These are phyloP conservation scores for Apomyelois bistriatella DNA, from an alignment of 2,888 invertebrate species.

Conservation along the genomic window DNA sequence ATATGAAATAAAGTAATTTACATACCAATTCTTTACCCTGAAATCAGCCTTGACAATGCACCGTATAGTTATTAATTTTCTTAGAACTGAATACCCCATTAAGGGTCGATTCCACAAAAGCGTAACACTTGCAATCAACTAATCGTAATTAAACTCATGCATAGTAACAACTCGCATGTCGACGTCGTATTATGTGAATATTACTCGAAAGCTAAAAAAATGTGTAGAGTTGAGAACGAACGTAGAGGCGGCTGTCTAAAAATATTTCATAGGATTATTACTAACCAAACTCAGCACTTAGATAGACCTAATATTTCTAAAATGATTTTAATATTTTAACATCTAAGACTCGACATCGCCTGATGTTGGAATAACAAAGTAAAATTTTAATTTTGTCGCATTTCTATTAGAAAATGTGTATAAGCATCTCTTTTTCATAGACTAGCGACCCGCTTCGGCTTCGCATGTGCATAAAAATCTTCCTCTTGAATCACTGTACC, in stretches of 20 bases:
- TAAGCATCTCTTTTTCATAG: too few relatives aligned
- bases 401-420: too few relatives aligned
- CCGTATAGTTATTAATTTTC: conserved; percentile 33
- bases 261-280: conserved; percentile 1
- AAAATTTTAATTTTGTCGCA: too few relatives aligned
- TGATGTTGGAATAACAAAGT: too few relatives aligned
- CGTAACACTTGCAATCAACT: conserved; percentile 25
- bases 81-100: conserved; percentile 34
- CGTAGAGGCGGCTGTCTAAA: conserved; percentile 37
- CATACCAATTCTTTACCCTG: conserved; percentile 11
- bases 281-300: neutral
- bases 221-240: conserved; percentile 42
- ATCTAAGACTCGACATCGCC: too few relatives aligned
- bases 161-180: conserved; percentile 33
- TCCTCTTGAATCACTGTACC: too few relatives aligned
- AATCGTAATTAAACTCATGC: conserved; percentile 46
- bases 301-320: neutral
- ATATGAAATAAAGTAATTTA: neutral
- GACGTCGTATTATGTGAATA: conserved; percentile 36
- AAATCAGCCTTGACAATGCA: conserved; percentile 46
- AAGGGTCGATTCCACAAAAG: conserved; percentile 44
- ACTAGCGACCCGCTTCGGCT: too few relatives aligned
- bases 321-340: neutral
- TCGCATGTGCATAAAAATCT: too few relatives aligned
- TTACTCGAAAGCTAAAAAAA: conserved; percentile 30